Evolutionary conservation across 2,797 vertebrate genomes (phyloP), one percentile per base, ranked within the genome.

Genomic region (Denticeps clupeoides): DNA sequence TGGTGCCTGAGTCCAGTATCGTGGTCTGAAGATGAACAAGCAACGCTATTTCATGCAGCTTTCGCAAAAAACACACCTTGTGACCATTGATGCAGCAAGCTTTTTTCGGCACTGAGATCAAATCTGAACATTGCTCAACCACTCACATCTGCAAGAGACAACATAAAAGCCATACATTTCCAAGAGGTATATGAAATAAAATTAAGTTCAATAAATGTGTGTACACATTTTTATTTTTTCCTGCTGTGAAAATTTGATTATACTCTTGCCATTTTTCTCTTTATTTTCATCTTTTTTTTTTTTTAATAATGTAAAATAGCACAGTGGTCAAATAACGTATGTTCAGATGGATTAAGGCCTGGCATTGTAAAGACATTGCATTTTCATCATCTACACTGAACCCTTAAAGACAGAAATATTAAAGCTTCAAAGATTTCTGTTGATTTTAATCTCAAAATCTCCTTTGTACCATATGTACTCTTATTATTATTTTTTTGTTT

Each of bases 161-260:
- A 77, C 67, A 73, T 78, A 75, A 51, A 82, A 84, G 82, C 83
- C 84, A 83, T 84, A 82, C 72, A 69, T 69, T 78, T 74, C 64
- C 75, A 70, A 59, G 70, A 74, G 73, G 72, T 73, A 76, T 50
- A 15, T 27, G 38, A 70, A 64, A 75, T 70, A 63, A 67, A 69
- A 13, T 37, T 56, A 63, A 41, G 27, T 44, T 37, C 54, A 63
- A 45, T 33, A 47, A 38, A 58, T 33, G 56, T 51, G 47, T 47
- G 56, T 31, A 55, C 59, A 61, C 60, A 52, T 57, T 51, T 46
- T 18, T 51, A n/a, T n/a, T n/a, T n/a, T n/a, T n/a, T n/a, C n/a
- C n/a, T 63, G 11, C 59, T 56, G 60, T 54, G 33, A 60, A 64
- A 56, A 57, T 53, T 44, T 59, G 67, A 66, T 58, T 61, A 63